A percentile compares a stretch with the other conserved stretches of the same genome.
These are phyloP conservation scores for Odocoileus virginianus DNA, from an alignment of 2,113 vertebrate species.

Conservation along the genomic window DNA sequence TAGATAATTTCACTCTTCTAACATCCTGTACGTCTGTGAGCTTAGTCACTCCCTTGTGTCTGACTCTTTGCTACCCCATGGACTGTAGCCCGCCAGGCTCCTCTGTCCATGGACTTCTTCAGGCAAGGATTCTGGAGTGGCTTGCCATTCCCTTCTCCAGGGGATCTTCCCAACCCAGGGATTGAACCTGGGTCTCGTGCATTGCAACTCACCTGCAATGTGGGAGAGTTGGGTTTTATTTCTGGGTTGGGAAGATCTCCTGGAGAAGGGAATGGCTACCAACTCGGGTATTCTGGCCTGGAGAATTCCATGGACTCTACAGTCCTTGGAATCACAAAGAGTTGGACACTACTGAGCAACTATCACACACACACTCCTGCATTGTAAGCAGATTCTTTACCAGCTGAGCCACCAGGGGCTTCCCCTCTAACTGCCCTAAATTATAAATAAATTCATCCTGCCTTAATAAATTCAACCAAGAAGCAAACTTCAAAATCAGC, in stretches of 20 bases:
- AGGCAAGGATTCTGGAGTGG: neutral
- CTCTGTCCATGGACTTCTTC: neutral
- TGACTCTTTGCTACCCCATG: neutral
- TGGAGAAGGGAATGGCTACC: neutral
- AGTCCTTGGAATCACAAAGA: neutral
- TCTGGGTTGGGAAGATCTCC: neutral
- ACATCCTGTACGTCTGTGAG: neutral
- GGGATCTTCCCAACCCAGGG: neutral
- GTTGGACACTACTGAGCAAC: neutral
- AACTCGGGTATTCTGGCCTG: neutral
- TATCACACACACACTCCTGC: neutral
- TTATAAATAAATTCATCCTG: no score
- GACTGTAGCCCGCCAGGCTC: neutral
- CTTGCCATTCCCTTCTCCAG: neutral
- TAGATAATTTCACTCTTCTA: neutral
- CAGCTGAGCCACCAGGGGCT: neutral
- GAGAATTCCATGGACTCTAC: neutral
- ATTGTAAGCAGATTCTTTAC: neutral
- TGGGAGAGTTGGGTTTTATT: neutral
- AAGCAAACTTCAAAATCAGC: slow-evolving; percentile 7
- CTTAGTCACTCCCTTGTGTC: neutral
- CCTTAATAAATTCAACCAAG: neutral
- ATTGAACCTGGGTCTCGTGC: neutral
- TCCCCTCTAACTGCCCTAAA: neutral
- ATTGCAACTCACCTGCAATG: neutral